Percentiles rank a stretch among this genome's conserved stretches.
Conservation (phyloP, 2,113 vertebrate genomes). For the Brachyistius frenatus region DNA sequence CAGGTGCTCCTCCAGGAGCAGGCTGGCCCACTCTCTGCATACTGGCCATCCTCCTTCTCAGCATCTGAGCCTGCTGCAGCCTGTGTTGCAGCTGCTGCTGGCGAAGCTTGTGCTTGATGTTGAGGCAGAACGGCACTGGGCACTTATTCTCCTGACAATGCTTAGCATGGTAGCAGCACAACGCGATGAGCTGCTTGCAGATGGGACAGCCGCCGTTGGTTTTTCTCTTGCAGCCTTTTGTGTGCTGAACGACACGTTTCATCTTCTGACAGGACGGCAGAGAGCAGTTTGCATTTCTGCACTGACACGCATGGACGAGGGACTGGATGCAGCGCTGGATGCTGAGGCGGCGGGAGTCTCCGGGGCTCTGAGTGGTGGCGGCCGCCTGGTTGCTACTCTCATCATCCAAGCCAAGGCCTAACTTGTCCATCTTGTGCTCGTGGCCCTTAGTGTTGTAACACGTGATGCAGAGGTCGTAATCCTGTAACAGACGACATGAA, state of each 20-base stretch:
- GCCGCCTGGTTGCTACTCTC: slow-evolving; percentile 94
- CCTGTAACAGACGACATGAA: slow-evolving; percentile 78
- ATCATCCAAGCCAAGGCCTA: slow-evolving; percentile 95
- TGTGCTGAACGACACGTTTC: slow-evolving; percentile 98
- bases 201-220: slow-evolving; percentile 97
- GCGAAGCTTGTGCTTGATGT: slow-evolving; percentile 99
- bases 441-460: slow-evolving; percentile 97
- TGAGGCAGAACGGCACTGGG: slow-evolving; percentile 97
- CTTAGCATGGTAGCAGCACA: slow-evolving; percentile 99
- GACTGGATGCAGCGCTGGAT: slow-evolving; percentile 99
- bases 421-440: slow-evolving; percentile 98
- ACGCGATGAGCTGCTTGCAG: slow-evolving; percentile 97
- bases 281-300: slow-evolving; percentile 96
- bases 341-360: slow-evolving; percentile 95
- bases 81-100: slow-evolving; percentile 98
- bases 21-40: slow-evolving; percentile 94
- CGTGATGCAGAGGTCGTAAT: slow-evolving; percentile 97
- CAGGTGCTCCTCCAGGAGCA: slow-evolving; percentile 76
- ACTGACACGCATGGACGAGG: slow-evolving; percentile 97
- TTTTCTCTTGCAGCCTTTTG: slow-evolving; percentile 97
- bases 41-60: slow-evolving; percentile 94
- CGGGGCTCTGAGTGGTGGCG: slow-evolving; percentile 92
- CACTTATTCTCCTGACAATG: slow-evolving; percentile 99
- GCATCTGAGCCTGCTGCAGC: slow-evolving; percentile 97
- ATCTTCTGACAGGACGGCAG: slow-evolving; percentile 99